These are phyloP conservation scores for Peromyscus aztecus DNA, from an alignment of 2,797 vertebrate species.

Conservation along the genomic window DNA sequence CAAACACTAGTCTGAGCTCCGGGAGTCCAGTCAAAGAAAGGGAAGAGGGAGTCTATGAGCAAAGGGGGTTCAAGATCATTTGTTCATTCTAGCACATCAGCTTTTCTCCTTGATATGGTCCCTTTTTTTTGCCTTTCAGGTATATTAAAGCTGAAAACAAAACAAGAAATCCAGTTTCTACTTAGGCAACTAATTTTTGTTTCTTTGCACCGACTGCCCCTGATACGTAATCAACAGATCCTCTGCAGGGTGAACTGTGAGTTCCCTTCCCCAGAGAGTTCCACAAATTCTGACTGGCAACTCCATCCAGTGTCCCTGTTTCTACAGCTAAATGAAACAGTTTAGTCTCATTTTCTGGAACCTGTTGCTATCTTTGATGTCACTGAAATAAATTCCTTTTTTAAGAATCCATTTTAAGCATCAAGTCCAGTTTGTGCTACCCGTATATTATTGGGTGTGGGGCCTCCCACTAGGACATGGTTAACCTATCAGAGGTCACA, in stretches of 20 bases:
- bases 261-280: not conserved
- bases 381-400: not conserved
- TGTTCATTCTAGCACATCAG: no score
- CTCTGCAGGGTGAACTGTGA: not conserved
- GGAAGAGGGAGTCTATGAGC: no score
- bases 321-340: not conserved
- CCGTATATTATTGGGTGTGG: not conserved
- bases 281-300: not conserved
- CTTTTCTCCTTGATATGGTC: not conserved
- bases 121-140: not conserved
- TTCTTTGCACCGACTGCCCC: not conserved
- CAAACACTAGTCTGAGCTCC: no score
- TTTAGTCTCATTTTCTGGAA: not conserved
- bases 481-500: not conserved
- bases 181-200: not conserved
- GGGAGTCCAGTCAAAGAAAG: no score
- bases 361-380: not conserved
- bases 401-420: not conserved
- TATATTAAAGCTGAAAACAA: not conserved
- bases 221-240: not conserved
- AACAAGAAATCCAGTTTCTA: not conserved
- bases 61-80: no score
- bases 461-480: not conserved
- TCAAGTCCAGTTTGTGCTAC: not conserved
- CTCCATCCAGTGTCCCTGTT: not conserved